Conservation (phyloP, 2,113 vertebrate species). For the Epinephelus lanceolatus region DNA sequence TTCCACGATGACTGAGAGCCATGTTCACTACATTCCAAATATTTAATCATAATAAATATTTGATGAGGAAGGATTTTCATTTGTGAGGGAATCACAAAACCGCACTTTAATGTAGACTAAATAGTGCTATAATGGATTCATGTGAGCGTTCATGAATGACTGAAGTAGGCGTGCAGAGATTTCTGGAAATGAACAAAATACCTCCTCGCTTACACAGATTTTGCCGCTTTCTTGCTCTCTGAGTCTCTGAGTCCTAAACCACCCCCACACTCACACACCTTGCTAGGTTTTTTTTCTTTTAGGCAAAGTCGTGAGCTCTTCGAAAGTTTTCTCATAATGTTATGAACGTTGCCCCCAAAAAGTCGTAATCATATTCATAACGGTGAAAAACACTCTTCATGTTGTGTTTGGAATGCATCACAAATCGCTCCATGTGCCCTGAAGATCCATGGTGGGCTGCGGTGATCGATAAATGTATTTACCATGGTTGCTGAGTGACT, state of each 20-base stretch:
- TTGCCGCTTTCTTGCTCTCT: neutral
- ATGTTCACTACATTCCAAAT: slow-evolving; percentile 38
- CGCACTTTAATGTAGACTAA: slow-evolving; percentile 11
- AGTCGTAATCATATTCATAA: slow-evolving; percentile 21
- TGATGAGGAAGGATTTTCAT: slow-evolving; percentile 53
- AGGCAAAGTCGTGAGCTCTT: neutral
- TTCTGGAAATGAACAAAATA: slow-evolving; percentile 19
- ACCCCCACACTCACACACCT: neutral
- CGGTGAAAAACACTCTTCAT: slow-evolving; percentile 17
- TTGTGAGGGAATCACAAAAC: slow-evolving; percentile 13
- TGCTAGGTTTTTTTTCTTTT: neutral
- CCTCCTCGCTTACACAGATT: neutral
- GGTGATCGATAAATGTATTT: slow-evolving; percentile 66
- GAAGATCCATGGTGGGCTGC: slow-evolving; percentile 31
- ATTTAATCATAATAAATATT: slow-evolving; percentile 64
- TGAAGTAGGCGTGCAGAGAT: slow-evolving; percentile 11
- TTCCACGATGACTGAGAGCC: neutral
- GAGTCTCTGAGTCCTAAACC: neutral
- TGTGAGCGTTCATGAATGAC: slow-evolving; percentile 16
- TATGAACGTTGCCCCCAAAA: slow-evolving; percentile 12
- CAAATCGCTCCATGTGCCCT: slow-evolving; percentile 9
- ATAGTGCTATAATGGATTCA: slow-evolving; percentile 25
- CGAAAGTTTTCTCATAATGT: neutral
- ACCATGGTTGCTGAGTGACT: slow-evolving; percentile 52
- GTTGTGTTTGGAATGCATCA: slow-evolving; percentile 30